Conservation (phyloP, 1,140 invertebrate species). For the Lepidostoma basale region DNA sequence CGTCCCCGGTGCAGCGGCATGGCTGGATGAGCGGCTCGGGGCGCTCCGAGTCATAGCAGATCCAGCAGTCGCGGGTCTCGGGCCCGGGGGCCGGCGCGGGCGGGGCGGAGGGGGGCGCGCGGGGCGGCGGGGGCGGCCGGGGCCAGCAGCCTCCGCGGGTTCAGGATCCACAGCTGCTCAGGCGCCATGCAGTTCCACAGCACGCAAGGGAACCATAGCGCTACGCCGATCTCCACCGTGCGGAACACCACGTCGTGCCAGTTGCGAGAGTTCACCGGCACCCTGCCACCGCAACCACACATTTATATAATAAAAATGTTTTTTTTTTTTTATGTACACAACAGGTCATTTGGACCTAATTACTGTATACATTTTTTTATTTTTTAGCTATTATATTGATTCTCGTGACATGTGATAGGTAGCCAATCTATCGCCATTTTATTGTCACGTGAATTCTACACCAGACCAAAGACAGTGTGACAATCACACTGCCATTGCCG, state of each 20-base stretch:
- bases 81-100: slow-evolving; percentile 52
- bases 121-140: slow-evolving; percentile 51
- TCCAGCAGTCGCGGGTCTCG: slow-evolving; percentile 80
- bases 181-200: slow-evolving; percentile 95
- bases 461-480: too few relatives aligned
- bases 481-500: too few relatives aligned
- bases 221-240: slow-evolving; percentile 90
- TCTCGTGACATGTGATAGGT: too few relatives aligned
- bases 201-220: slow-evolving; percentile 90
- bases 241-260: slow-evolving; percentile 91
- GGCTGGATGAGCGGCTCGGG: slow-evolving; percentile 86
- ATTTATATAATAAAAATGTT: too few relatives aligned
- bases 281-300: too few relatives aligned
- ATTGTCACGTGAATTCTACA: too few relatives aligned
- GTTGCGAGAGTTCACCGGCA: slow-evolving; percentile 86
- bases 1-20: slow-evolving; percentile 88
- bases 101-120: neutral
- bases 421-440: too few relatives aligned
- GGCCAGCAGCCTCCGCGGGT: slow-evolving; percentile 81
- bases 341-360: too few relatives aligned
- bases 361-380: too few relatives aligned
- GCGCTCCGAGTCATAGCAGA: slow-evolving; percentile 87
- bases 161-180: slow-evolving; percentile 92
- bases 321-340: too few relatives aligned
- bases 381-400: too few relatives aligned